These are phyloP conservation scores for Martes martes DNA, from an alignment of 2,113 vertebrate genomes.

Conservation along the genomic window DNA sequence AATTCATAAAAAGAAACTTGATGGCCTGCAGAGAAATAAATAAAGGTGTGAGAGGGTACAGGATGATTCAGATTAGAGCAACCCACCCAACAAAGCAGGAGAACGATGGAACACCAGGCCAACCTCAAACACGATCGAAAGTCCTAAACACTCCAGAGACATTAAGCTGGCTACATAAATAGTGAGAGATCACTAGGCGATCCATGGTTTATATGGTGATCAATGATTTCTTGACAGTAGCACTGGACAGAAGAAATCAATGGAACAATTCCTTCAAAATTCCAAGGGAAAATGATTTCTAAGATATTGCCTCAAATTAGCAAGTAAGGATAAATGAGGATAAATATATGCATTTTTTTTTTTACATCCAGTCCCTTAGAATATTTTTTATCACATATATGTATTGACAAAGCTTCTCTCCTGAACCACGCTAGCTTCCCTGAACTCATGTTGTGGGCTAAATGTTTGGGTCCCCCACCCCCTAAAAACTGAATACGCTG, in stretches of 20 bases:
- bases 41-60: not conserved
- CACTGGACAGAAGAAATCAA: not conserved
- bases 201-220: not conserved
- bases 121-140: not conserved
- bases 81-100: rapidly evolving
- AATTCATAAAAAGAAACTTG: not conserved
- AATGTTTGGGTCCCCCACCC: not conserved
- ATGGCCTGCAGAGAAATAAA: not conserved
- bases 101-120: rapidly evolving
- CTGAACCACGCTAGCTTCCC: not conserved
- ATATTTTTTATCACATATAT: not conserved
- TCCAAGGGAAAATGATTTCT: not conserved
- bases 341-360: not conserved
- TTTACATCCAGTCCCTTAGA: not conserved
- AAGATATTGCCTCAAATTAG: not conserved
- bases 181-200: not conserved
- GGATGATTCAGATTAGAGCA: rapidly evolving
- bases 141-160: not conserved
- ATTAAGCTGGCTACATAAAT: not conserved
- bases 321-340: not conserved
- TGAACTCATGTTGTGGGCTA: not conserved
- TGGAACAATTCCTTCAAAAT: not conserved
- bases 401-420: not conserved
- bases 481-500: not conserved
- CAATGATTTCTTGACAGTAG: not conserved